Conservation (phyloP, 2,888 invertebrate species). For the Tillus elongatus region DNA sequence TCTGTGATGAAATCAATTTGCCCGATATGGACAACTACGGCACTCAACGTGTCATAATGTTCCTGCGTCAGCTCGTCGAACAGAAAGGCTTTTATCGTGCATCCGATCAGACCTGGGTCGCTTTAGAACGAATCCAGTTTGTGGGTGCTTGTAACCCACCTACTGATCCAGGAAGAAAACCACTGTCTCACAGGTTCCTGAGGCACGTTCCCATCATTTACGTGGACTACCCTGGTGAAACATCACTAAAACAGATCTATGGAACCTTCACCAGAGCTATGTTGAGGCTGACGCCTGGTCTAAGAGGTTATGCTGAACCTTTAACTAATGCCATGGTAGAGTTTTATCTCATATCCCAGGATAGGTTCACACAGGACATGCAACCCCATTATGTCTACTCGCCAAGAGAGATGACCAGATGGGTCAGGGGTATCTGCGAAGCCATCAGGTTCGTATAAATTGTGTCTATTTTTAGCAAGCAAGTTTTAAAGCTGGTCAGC, state of each 20-base stretch:
- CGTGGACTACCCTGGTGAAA: slow-evolving; percentile 98
- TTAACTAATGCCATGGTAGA: slow-evolving; percentile 99
- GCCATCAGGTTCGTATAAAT: slow-evolving; percentile 66
- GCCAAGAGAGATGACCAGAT: slow-evolving; percentile 96
- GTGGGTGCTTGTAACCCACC: slow-evolving; percentile 99
- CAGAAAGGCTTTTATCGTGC: slow-evolving; percentile 88
- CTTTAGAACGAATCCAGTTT: slow-evolving; percentile 95
- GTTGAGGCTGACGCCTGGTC: slow-evolving; percentile 84
- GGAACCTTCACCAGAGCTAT: slow-evolving; percentile 98
- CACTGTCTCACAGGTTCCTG: slow-evolving; percentile 70
- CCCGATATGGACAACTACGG: slow-evolving; percentile 99
- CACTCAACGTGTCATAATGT: slow-evolving; percentile 97
- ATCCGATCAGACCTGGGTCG: slow-evolving; percentile 93
- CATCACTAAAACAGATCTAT: slow-evolving; percentile 95
- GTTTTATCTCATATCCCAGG: slow-evolving; percentile 93
- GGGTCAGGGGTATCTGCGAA: slow-evolving; percentile 99
- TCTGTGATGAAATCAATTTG: slow-evolving; percentile 99
- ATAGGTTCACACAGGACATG: slow-evolving; percentile 98
- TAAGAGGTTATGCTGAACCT: slow-evolving; percentile 91
- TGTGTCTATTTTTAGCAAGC: slow-evolving; percentile 1
- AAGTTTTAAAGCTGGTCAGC: too few relatives aligned
- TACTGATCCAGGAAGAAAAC: slow-evolving; percentile 97
- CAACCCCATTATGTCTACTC: slow-evolving; percentile 99
- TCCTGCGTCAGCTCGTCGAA: slow-evolving; percentile 93
- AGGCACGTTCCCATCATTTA: slow-evolving; percentile 98